Evolutionary conservation across 2,797 vertebrate species (phyloP).

Genomic region (Chaetophractus vellerosus): DNA sequence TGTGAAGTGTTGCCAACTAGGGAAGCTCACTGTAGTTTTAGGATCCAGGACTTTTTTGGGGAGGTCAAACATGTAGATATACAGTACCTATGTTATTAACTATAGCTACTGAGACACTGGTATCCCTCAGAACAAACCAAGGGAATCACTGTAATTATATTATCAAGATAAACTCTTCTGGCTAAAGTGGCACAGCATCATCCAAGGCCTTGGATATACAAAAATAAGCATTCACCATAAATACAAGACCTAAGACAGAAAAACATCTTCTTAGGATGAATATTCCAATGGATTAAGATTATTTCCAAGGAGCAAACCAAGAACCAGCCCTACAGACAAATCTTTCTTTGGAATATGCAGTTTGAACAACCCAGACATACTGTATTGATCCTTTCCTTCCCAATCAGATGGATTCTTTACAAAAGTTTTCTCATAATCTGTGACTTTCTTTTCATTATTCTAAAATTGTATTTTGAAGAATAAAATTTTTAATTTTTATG

Average conservation of each 20-base stretch:
- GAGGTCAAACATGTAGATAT: no score
- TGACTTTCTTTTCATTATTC: background rate
- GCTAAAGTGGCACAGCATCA: background rate
- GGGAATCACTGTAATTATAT: background rate
- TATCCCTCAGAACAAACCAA: background rate
- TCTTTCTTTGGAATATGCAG: background rate
- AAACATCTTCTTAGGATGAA: background rate
- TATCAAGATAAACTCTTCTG: background rate
- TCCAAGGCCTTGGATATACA: no score
- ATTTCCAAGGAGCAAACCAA: background rate
- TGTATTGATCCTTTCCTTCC: background rate
- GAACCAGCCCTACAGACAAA: background rate
- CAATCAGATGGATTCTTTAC: background rate
- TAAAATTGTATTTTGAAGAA: background rate
- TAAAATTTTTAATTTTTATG: background rate
- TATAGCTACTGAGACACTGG: background rate
- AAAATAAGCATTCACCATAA: no score
- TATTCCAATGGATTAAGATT: background rate
- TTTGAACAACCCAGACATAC: background rate
- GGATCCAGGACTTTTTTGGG: no score
- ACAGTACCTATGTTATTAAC: no score
- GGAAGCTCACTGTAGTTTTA: no score
- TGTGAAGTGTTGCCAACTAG: background rate
- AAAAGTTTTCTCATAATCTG: background rate
- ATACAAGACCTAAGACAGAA: no score